A percentile compares a stretch with the other conserved stretches of the same genome.
These are phyloP conservation scores for Amiota minor DNA, from an alignment of 2,888 invertebrate genomes.

Conservation along the genomic window DNA sequence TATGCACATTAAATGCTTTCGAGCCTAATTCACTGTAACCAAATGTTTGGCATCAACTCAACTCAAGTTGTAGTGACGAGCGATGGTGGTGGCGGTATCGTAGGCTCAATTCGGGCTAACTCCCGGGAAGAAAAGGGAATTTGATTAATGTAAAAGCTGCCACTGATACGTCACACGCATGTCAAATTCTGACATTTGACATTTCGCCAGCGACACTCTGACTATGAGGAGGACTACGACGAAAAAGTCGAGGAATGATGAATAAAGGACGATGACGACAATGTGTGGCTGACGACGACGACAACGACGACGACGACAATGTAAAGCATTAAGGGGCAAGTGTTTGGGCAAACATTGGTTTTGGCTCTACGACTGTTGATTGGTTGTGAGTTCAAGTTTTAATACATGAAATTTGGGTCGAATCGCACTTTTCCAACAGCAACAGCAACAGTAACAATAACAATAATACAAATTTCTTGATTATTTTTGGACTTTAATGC, in stretches of 20 bases:
- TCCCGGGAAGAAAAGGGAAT: slow-evolving; percentile 69
- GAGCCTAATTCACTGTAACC: too few relatives aligned
- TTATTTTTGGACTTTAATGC: slow-evolving; percentile 22
- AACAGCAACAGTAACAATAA: slow-evolving; percentile 33
- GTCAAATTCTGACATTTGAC: slow-evolving; percentile 75
- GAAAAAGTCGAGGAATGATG: too few relatives aligned
- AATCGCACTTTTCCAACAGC: slow-evolving; percentile 30
- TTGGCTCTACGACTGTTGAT: slow-evolving; percentile 41
- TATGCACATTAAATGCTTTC: too few relatives aligned
- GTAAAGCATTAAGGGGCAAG: slow-evolving; percentile 1
- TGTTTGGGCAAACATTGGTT: background rate
- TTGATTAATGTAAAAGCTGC: slow-evolving; percentile 75
- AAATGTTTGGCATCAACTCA: too few relatives aligned
- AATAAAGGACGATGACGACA: slow-evolving; percentile 1
- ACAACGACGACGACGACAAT: background rate
- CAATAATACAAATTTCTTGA: background rate
- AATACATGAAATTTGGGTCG: slow-evolving; percentile 7
- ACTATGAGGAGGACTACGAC: slow-evolving; percentile 18
- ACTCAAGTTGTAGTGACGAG: too few relatives aligned
- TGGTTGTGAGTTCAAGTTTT: slow-evolving; percentile 49
- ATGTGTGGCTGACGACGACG: background rate
- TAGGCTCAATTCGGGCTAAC: too few relatives aligned
- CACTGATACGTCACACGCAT: slow-evolving; percentile 75
- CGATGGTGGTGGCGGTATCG: too few relatives aligned
- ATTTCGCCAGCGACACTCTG: slow-evolving; percentile 67